Base-by-base conservation (phyloP, 2,888 invertebrate species). In the Dioctria linearis region DNA sequence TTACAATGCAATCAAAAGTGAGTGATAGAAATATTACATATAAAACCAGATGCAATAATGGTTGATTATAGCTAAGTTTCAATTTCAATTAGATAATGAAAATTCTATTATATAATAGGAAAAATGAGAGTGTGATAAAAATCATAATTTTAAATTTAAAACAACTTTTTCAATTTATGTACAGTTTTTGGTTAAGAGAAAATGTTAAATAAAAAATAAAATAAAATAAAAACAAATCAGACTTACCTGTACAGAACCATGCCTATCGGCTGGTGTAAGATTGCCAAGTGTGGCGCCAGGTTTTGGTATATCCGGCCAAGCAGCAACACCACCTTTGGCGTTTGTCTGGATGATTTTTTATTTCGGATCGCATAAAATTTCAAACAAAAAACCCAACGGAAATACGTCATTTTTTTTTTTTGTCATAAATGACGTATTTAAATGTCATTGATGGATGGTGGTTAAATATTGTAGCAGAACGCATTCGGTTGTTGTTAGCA, bases 181-280 rank as follows among this genome's bases (percentile, higher is more conserved):
- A 76, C 61, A 63, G 75, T 75, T 3, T 40, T 25, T 65, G 13
- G 11, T 66, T 13, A 78, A 83, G 40, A 49, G 5, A 82, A 80
- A 54, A 42, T 42, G 37, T 25, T 25, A 65, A 46, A 61, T 76
- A 9, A 42, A 40, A 61, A 73, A 63, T 46, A 43, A 80, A 65
- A 79, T 75, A 61, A 79, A 80, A 59, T 67, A 61, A 59, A 67
- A 65, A 76, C 43, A 67, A 80, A 63, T 80, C 37, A 43, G 5
- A 91, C 91, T 88, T 91, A 96, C 96, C 95, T 98, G 98, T 86
- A 98, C 98, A 88, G 98, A 98, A 90, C 98, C 98, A 90, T 97
- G 97, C 90, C 97, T 93, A 91, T 98, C 98, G 85, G 97, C 97
- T 86, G 98, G 96, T 86, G 96, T 96, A 88, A 96, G 92, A 90